phyloP scores from a whole-genome alignment of 2,113 vertebrate genomes.

The Cinclus mexicanus region DNA sequence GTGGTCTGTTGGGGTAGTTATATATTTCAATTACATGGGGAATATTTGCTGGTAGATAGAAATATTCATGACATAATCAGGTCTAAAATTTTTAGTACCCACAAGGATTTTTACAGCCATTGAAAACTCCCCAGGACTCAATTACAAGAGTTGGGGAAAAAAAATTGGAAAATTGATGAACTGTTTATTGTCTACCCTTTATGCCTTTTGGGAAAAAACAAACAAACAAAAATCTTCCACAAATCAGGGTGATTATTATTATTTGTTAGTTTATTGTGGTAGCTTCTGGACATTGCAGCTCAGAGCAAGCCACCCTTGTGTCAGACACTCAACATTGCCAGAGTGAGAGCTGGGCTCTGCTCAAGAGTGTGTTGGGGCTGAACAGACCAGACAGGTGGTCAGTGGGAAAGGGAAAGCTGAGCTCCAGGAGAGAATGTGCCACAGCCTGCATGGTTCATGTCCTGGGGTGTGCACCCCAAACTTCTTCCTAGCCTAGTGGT shows the following conservation, averaged over 20 bases:
- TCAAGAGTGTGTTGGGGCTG: background rate
- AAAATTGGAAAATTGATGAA: slow-evolving; percentile 40
- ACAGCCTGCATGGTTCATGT: background rate
- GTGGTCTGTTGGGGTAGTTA: background rate
- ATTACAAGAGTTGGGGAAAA: slow-evolving; percentile 27
- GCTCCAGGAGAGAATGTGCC: background rate
- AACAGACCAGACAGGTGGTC: background rate
- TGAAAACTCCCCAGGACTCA: slow-evolving; percentile 8
- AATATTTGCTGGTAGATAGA: slow-evolving; percentile 36
- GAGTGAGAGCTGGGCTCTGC: background rate
- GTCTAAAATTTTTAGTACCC: background rate
- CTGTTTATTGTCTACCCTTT: slow-evolving; percentile 42
- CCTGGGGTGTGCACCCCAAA: background rate
- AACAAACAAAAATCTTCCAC: background rate
- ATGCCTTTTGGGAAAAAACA: background rate
- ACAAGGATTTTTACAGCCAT: background rate
- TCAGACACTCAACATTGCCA: background rate
- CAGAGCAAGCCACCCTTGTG: background rate
- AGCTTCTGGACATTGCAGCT: slow-evolving; percentile 16
- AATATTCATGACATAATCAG: background rate
- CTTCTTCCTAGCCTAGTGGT: background rate
- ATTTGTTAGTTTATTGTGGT: slow-evolving; percentile 5
- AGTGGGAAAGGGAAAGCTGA: background rate
- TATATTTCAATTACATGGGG: background rate
- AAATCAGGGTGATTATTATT: slow-evolving; percentile 27